A percentile compares a stretch with the other conserved stretches of the same genome.
These are phyloP conservation scores for Prietella phreatophila DNA, from an alignment of 2,113 vertebrate species.

Conservation along the genomic window DNA sequence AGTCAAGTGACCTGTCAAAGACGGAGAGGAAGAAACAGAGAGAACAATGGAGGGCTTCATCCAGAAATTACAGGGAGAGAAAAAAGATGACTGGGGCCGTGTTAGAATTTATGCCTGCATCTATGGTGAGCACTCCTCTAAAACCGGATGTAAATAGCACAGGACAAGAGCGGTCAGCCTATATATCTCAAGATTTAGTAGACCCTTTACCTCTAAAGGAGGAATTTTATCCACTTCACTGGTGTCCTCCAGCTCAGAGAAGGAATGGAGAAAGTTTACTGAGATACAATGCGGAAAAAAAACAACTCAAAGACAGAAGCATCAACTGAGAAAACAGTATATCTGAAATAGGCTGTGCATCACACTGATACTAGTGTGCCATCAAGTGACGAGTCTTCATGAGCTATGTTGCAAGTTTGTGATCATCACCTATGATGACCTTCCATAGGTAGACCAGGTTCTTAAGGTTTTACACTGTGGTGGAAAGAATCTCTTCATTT, in stretches of 20 bases:
- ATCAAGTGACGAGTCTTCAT: background rate
- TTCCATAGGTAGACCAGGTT: background rate
- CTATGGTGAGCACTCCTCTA: background rate
- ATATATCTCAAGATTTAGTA: background rate
- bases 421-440: background rate
- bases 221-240: background rate
- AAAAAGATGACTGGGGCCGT: background rate
- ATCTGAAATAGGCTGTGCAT: background rate
- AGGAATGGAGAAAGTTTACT: background rate
- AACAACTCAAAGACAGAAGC: background rate
- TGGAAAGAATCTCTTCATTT: background rate
- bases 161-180: background rate
- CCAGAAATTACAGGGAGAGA: slow-evolving; percentile 6
- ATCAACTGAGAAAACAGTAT: background rate
- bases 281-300: too few relatives aligned
- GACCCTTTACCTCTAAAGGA: background rate
- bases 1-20: background rate
- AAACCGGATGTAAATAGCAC: background rate
- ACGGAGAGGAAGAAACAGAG: background rate
- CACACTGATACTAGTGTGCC: background rate
- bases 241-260: background rate
- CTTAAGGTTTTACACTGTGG: background rate
- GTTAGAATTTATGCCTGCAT: background rate
- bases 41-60: background rate
- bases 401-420: background rate